Conservation (phyloP, 2,797 vertebrate genomes). For the Notamacropus eugenii region DNA sequence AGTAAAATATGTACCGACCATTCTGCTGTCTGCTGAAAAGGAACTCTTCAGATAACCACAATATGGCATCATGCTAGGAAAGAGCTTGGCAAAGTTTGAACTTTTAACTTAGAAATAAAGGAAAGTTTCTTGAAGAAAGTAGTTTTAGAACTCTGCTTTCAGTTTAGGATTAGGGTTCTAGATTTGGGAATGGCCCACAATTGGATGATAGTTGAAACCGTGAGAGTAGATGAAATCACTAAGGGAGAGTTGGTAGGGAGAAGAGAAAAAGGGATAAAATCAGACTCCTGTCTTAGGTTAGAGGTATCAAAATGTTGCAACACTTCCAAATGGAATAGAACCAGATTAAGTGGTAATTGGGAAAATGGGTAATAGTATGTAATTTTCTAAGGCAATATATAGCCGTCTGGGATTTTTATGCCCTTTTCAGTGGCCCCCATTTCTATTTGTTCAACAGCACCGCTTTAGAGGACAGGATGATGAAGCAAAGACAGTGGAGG, state of each 20-base stretch:
- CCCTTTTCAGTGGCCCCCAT: neutral
- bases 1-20: neutral
- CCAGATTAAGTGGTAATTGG: neutral
- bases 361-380: neutral
- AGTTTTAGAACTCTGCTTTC: neutral
- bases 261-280: neutral
- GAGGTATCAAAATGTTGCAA: neutral
- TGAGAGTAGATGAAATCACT: neutral
- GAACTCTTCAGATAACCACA: neutral
- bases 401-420: neutral
- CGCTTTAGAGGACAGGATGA: neutral
- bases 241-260: neutral
- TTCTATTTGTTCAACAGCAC: neutral
- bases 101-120: neutral
- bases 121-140: neutral
- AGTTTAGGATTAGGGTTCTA: neutral
- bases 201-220: neutral
- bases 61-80: neutral
- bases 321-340: neutral
- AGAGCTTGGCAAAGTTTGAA: neutral
- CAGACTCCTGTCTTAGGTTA: neutral
- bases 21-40: neutral
- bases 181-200: neutral
- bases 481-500: neutral
- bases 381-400: neutral